These are phyloP conservation scores for Typhlomys cinereus DNA, from an alignment of 2,113 vertebrate species.

Conservation along the genomic window DNA sequence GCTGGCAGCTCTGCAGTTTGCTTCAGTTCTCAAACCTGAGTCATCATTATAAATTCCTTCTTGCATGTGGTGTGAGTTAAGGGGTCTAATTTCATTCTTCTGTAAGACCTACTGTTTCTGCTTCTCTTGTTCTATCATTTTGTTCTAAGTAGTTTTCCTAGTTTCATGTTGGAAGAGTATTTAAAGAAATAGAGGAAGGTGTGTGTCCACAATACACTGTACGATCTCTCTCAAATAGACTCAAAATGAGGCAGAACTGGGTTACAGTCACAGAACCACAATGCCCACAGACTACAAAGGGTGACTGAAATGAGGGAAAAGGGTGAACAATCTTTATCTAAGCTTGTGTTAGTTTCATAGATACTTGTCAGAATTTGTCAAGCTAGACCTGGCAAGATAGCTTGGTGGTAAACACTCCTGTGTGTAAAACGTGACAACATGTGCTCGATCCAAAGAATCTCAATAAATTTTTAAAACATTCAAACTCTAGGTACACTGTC, in stretches of 20 bases:
- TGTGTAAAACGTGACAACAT: too few species aligned
- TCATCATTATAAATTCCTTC: background rate
- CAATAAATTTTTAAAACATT: too few species aligned
- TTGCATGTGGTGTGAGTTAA: background rate
- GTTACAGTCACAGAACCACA: background rate
- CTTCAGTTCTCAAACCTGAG: background rate
- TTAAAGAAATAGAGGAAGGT: background rate
- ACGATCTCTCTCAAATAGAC: background rate
- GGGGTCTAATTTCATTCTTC: background rate
- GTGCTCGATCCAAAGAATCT: too few species aligned
- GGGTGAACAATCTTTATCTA: background rate
- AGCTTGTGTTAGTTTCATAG: background rate
- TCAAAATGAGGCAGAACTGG: constrained; percentile 13
- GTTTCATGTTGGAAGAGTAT: background rate
- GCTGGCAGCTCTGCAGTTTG: background rate
- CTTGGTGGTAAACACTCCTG: too few species aligned
- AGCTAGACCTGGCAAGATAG: too few species aligned
- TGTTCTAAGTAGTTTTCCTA: background rate
- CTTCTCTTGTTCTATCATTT: background rate
- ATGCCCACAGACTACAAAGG: background rate
- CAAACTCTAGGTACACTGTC: background rate
- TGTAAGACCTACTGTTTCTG: background rate
- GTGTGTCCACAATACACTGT: background rate
- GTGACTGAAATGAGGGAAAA: background rate
- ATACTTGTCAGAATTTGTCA: background rate